Conservation (phyloP, 2,888 invertebrate genomes). For the Nasonovia ribisnigri region DNA sequence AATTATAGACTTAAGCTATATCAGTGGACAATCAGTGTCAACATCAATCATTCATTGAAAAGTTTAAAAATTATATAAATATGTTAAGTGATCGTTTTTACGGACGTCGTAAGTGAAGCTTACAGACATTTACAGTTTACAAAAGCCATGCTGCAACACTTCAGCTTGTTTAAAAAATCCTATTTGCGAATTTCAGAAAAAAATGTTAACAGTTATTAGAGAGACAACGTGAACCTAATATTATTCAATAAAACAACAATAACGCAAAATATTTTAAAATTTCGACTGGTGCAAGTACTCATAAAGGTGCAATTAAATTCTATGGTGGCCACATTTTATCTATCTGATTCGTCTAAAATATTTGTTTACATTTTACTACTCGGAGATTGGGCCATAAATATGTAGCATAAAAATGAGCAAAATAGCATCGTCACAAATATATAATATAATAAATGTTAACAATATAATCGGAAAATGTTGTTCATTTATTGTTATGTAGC, state of each 20-base stretch:
- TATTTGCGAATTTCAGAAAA: background rate
- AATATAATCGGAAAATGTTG: too few relatives aligned
- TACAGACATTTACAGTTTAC: background rate
- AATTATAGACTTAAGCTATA: background rate
- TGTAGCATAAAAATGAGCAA: too few relatives aligned
- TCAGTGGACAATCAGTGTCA: background rate
- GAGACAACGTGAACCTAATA: accelerated
- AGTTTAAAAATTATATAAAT: background rate
- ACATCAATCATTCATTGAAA: background rate
- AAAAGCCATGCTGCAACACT: background rate
- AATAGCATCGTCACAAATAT: too few relatives aligned
- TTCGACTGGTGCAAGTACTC: background rate
- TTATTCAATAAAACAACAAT: background rate
- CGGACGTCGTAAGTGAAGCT: background rate
- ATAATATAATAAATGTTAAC: too few relatives aligned
- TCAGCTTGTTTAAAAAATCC: background rate
- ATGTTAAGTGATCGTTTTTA: background rate
- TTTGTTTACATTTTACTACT: too few relatives aligned
- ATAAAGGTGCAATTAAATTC: background rate
- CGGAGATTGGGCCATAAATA: too few relatives aligned
- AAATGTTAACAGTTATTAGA: background rate
- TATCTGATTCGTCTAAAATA: too few relatives aligned
- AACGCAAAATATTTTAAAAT: background rate
- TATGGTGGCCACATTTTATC: too few relatives aligned
- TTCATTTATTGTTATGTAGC: too few relatives aligned